Percentiles rank a stretch among this genome's conserved stretches.
phyloP scores from a whole-genome alignment of 2,888 invertebrate genomes.

The Drosophila neonasuta region DNA sequence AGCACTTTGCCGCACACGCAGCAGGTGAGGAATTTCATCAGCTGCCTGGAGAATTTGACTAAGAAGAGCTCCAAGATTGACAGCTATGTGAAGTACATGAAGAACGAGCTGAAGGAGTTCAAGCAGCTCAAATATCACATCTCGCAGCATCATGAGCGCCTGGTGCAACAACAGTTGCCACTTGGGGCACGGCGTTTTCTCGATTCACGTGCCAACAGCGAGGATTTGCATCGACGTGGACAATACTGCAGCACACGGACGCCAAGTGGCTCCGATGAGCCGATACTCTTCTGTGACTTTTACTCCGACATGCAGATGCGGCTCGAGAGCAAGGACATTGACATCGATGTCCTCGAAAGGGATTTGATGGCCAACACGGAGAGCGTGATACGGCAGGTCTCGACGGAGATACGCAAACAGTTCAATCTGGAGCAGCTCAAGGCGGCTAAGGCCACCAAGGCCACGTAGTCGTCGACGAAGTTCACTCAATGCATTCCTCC shows the following conservation, averaged over 20 bases:
- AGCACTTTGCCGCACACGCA: conserved; percentile 75
- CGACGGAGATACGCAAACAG: conserved; percentile 77
- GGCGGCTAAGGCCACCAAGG: conserved; percentile 69
- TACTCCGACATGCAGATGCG: conserved; percentile 82
- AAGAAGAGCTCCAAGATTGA: conserved; percentile 79
- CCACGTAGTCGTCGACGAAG: conserved; percentile 36
- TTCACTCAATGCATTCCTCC: conserved; percentile 49
- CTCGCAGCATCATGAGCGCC: conserved; percentile 76
- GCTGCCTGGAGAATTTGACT: conserved; percentile 79
- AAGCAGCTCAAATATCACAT: conserved; percentile 78
- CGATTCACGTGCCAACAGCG: conserved; percentile 73
- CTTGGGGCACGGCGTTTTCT: conserved; percentile 77
- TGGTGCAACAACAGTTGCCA: conserved; percentile 80
- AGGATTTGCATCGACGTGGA: conserved; percentile 78
- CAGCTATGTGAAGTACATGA: conserved; percentile 81
- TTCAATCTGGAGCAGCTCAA: conserved; percentile 75
- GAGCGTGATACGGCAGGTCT: conserved; percentile 77
- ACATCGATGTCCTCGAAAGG: conserved; percentile 80
- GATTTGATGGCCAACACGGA: conserved; percentile 79
- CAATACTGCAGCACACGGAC: conserved; percentile 81
- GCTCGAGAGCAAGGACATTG: conserved; percentile 80
- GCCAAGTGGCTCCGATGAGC: conserved; percentile 77
- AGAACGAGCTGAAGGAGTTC: conserved; percentile 79
- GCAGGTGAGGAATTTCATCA: conserved; percentile 78
- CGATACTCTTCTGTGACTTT: conserved; percentile 81